Percentiles rank a stretch among this genome's conserved stretches.
Evolutionary conservation across 2,113 vertebrate genomes (phyloP).

Genomic region (Pomatostomus ruficeps): DNA sequence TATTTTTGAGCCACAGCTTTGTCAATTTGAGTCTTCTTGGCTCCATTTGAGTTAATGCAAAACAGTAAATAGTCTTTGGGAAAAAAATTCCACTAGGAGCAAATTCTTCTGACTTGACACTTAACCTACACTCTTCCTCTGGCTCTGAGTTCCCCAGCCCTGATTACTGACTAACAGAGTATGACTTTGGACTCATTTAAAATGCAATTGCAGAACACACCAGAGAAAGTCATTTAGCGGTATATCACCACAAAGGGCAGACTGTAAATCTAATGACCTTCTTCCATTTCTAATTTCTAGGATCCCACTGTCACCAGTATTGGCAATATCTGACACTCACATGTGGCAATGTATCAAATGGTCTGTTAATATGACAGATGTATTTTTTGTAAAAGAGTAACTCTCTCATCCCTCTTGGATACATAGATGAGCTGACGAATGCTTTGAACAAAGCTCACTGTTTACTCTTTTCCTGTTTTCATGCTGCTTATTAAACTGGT

Average conservation of each 20-base stretch:
- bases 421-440: neutral
- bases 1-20: neutral
- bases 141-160: neutral
- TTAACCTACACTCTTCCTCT: neutral
- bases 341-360: constrained; percentile 21
- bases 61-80: neutral
- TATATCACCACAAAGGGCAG: neutral
- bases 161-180: neutral
- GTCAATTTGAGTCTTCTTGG: constrained; percentile 21
- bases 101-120: neutral
- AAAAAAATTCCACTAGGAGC: neutral
- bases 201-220: neutral
- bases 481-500: constrained; percentile 7
- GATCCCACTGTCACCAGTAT: neutral
- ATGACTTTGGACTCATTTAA: neutral
- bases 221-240: constrained; percentile 11
- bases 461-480: neutral
- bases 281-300: constrained; percentile 19
- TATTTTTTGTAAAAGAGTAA: neutral
- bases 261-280: neutral
- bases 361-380: constrained; percentile 22
- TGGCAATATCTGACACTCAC: constrained; percentile 13
- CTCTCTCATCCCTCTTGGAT: neutral
- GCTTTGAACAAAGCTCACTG: neutral
- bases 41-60: constrained; percentile 11